Conservation (phyloP, 2,797 vertebrate species). For the Halcyon badia region DNA sequence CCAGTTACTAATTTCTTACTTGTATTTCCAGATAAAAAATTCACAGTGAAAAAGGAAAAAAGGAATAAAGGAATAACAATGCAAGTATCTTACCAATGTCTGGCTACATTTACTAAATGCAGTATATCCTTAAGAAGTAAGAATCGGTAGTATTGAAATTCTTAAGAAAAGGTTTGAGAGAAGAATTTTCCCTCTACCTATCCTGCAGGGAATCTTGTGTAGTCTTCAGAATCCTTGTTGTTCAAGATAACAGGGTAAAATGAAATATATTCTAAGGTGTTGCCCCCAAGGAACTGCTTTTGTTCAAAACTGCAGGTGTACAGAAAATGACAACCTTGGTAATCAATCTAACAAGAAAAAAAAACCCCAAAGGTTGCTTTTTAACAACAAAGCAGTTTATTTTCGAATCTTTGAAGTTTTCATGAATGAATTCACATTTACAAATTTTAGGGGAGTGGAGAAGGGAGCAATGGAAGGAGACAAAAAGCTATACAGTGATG, state of each 20-base stretch:
- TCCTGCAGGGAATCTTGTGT: not conserved
- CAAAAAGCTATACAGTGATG: not conserved
- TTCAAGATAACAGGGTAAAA: not conserved
- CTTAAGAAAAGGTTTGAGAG: not conserved
- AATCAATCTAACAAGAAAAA: slow-evolving; percentile 38
- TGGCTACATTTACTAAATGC: not conserved
- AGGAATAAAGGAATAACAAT: not conserved
- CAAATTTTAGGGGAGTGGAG: not conserved
- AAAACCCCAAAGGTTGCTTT: slow-evolving; percentile 45
- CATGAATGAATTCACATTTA: slow-evolving; percentile 49
- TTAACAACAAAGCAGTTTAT: slow-evolving; percentile 56
- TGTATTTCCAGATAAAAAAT: not conserved
- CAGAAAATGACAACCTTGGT: slow-evolving; percentile 10
- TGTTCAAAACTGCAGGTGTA: slow-evolving; percentile 28
- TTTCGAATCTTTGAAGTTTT: slow-evolving; percentile 55
- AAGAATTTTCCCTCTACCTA: not conserved
- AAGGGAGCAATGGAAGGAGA: not conserved
- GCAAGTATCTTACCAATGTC: not conserved
- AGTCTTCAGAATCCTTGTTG: not conserved
- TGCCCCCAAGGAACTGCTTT: slow-evolving; percentile 2
- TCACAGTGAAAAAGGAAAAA: not conserved
- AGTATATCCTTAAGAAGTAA: not conserved
- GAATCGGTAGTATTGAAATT: not conserved
- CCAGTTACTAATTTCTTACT: not conserved
- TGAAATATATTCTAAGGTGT: slow-evolving; percentile 9